Evolutionary conservation across 2,888 invertebrate species (phyloP).

Genomic region (Cephus rjabovi): DNA sequence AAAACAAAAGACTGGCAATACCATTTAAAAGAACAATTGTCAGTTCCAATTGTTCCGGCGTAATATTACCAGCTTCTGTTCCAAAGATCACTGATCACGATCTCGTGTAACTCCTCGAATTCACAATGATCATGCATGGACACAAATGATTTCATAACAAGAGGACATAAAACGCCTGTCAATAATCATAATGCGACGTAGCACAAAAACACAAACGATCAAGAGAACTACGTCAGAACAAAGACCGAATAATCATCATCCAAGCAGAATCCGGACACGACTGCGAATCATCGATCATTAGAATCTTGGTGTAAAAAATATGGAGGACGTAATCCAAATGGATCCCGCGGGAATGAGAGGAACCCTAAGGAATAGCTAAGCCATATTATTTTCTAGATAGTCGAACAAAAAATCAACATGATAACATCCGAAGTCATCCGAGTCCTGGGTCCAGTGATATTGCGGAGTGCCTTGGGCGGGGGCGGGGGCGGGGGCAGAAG

Average conservation of each 20-base stretch:
- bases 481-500: constrained; percentile 64
- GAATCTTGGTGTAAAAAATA: neutral
- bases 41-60: neutral
- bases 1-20: neutral
- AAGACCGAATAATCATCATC: neutral
- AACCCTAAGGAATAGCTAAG: constrained; percentile 28
- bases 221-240: neutral
- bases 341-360: neutral
- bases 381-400: constrained; percentile 70
- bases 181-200: neutral
- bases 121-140: neutral
- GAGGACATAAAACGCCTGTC: neutral
- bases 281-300: neutral
- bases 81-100: neutral
- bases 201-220: neutral
- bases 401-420: constrained; percentile 83
- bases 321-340: neutral
- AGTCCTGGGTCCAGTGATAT: constrained; percentile 80
- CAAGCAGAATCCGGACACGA: neutral
- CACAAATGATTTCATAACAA: neutral
- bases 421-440: constrained; percentile 80
- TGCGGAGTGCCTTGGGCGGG: constrained; percentile 72
- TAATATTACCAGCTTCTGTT: neutral
- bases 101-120: neutral
- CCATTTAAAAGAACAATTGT: neutral